These are phyloP conservation scores for Amblyraja radiata DNA, from an alignment of 2,797 vertebrate genomes.

Conservation along the genomic window DNA sequence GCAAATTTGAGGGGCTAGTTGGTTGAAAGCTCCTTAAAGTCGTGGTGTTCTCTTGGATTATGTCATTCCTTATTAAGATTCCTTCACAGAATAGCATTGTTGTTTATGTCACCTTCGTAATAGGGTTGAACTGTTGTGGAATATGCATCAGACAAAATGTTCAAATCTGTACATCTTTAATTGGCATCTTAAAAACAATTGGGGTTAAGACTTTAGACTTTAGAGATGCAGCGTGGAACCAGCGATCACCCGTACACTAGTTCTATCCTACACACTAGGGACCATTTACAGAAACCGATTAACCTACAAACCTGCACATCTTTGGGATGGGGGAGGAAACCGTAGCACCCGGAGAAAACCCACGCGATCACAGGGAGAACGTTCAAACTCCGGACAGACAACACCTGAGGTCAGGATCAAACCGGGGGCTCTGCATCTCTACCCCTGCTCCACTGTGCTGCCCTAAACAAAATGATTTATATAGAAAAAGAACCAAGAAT, in stretches of 20 bases:
- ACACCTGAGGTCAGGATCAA: too few species aligned
- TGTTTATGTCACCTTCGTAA: background rate
- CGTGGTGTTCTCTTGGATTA: background rate
- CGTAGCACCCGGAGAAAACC: too few species aligned
- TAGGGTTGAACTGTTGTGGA: background rate
- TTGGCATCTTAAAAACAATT: background rate
- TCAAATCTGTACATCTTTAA: background rate
- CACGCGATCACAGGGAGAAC: too few species aligned
- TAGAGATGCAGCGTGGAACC: too few species aligned
- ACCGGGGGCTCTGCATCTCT: too few species aligned
- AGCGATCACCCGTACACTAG: too few species aligned
- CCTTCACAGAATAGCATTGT: background rate
- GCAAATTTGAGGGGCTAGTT: background rate
- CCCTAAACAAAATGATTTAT: background rate
- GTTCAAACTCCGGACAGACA: too few species aligned
- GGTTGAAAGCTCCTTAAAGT: background rate
- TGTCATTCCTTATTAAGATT: background rate
- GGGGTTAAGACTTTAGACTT: background rate
- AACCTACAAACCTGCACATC: too few species aligned
- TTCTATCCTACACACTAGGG: too few species aligned
- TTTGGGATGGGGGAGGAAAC: too few species aligned
- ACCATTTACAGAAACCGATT: too few species aligned
- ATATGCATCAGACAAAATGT: background rate
- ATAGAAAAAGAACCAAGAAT: background rate
- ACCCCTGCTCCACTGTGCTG: too few species aligned